These are phyloP conservation scores for Antedon mediterranea DNA, from an alignment of 53 echinoderm and acorn worm genomes.

Conservation along the genomic window DNA sequence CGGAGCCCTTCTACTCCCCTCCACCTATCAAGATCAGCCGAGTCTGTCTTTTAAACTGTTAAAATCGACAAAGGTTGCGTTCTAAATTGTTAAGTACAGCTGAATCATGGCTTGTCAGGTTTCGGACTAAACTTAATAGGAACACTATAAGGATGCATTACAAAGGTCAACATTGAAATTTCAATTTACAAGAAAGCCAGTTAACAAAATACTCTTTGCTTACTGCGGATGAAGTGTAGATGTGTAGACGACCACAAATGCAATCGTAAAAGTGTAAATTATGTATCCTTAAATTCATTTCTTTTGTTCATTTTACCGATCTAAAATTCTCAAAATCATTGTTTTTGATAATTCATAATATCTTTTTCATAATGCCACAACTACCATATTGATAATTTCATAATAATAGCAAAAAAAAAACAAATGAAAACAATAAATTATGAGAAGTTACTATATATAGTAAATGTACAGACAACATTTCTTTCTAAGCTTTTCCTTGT, in stretches of 20 bases:
- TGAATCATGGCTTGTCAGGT: too few relatives aligned
- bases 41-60: constrained; percentile 66
- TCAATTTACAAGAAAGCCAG: background rate
- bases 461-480: too few relatives aligned
- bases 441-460: too few relatives aligned
- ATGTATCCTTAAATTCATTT: background rate
- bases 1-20: constrained; percentile 91
- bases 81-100: too few relatives aligned
- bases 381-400: too few relatives aligned
- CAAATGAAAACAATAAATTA: too few relatives aligned
- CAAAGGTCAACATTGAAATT: background rate
- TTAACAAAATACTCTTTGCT: background rate
- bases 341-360: background rate
- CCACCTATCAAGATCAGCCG: constrained; percentile 81
- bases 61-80: background rate
- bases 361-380: too few relatives aligned
- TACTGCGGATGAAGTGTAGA: background rate
- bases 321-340: background rate
- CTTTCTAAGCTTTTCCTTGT: too few relatives aligned
- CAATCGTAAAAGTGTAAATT: background rate
- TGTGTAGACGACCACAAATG: background rate
- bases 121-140: background rate
- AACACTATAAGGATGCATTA: background rate
- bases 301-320: background rate
- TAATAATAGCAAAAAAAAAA: too few relatives aligned